phyloP scores from a whole-genome alignment of 2,888 invertebrate genomes.

The Trichopria drosophilae region DNA sequence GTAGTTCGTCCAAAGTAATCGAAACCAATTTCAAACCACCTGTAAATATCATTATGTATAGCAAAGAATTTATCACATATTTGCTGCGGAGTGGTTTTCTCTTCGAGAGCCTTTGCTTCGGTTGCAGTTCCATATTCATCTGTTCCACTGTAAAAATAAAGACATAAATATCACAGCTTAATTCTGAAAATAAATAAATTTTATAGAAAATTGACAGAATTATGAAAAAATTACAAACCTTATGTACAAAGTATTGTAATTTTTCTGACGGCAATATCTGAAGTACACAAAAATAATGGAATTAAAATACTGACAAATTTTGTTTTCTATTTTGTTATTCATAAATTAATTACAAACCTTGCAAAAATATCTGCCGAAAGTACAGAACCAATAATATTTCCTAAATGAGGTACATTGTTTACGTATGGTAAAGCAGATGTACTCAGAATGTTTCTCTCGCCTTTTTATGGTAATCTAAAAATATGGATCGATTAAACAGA shows the following conservation, averaged over 20 bases:
- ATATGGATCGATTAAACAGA: slow-evolving; percentile 8
- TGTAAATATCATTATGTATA: slow-evolving; percentile 88
- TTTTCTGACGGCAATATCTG: slow-evolving; percentile 84
- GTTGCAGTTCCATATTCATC: slow-evolving; percentile 99
- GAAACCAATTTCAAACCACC: slow-evolving; percentile 98
- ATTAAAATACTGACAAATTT: too few relatives aligned
- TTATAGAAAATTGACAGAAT: neutral
- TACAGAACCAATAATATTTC: slow-evolving; percentile 98
- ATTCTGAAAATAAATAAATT: slow-evolving; percentile 7
- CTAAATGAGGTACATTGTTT: slow-evolving; percentile 98
- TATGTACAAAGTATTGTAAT: slow-evolving; percentile 86
- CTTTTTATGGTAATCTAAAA: slow-evolving; percentile 75
- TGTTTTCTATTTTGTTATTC: too few relatives aligned
- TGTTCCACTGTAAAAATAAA: slow-evolving; percentile 71
- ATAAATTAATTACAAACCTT: too few relatives aligned
- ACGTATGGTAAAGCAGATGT: slow-evolving; percentile 98
- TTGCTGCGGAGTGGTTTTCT: slow-evolving; percentile 82
- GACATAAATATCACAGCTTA: neutral
- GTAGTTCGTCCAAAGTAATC: slow-evolving; percentile 98
- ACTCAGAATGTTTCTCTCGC: slow-evolving; percentile 83
- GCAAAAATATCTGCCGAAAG: slow-evolving; percentile 90
- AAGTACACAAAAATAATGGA: slow-evolving; percentile 29
- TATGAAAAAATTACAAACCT: slow-evolving; percentile 54
- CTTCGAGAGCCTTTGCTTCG: slow-evolving; percentile 96
- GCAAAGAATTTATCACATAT: slow-evolving; percentile 97